Conservation (phyloP, 1,140 invertebrate species). For the Teleogryllus occipitalis region DNA sequence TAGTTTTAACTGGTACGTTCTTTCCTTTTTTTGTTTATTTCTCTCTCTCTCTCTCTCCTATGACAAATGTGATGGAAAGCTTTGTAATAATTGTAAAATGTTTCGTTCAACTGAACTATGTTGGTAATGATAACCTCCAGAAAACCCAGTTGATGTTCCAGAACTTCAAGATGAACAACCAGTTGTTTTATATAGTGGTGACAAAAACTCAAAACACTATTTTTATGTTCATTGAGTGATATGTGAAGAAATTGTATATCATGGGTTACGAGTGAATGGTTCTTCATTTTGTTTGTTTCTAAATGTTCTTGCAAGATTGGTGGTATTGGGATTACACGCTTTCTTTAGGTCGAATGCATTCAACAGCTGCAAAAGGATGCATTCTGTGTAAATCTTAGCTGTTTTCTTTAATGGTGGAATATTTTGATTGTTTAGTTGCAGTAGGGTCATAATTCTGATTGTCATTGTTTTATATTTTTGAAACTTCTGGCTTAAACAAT, state of each 20-base stretch:
- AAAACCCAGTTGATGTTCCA: not conserved
- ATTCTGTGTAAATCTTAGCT: not conserved
- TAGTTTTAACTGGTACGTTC: not conserved
- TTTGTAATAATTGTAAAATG: not conserved
- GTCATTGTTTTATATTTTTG: not conserved
- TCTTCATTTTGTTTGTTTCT: not conserved
- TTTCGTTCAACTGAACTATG: not conserved
- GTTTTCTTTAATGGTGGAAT: constrained; percentile 1
- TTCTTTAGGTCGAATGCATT: not conserved
- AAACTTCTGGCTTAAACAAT: not conserved
- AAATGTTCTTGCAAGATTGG: constrained; percentile 4
- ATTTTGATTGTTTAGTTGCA: constrained; percentile 2
- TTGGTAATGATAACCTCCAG: not conserved
- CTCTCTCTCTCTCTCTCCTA: not conserved
- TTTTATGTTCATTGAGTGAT: not conserved
- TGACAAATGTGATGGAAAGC: not conserved
- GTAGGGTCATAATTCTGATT: not conserved
- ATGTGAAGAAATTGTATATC: not conserved
- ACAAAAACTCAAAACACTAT: not conserved
- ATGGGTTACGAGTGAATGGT: constrained; percentile 1
- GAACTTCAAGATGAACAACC: not conserved
- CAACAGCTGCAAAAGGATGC: too few relatives aligned
- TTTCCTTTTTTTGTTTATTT: not conserved
- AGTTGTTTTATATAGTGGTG: not conserved
- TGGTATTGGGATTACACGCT: constrained; percentile 3